These are phyloP conservation scores for Hecatera dysodea DNA, from an alignment of 2,888 invertebrate species.

Conservation along the genomic window DNA sequence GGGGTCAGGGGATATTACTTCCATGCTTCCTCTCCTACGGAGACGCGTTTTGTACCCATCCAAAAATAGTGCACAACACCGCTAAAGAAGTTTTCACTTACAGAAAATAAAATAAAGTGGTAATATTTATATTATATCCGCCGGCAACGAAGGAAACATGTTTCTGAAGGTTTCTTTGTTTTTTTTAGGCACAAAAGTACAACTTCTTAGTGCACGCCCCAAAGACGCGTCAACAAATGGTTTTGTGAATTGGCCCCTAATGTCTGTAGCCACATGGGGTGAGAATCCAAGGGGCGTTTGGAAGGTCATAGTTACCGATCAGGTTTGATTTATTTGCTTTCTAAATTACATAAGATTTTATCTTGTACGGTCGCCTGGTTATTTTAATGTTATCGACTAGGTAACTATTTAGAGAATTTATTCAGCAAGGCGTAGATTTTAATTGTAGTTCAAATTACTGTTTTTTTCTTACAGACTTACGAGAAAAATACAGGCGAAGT, in stretches of 20 bases:
- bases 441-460: neutral
- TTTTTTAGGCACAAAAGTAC: slow-evolving; percentile 92
- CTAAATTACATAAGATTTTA: neutral
- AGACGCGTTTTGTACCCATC: no score
- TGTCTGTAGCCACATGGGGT: slow-evolving; percentile 98
- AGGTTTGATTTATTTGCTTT: slow-evolving; percentile 74
- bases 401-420: neutral
- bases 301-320: slow-evolving; percentile 88
- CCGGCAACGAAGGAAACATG: no score
- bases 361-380: no score
- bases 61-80: no score
- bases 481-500: slow-evolving; percentile 91
- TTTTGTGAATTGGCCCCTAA: slow-evolving; percentile 96
- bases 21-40: no score
- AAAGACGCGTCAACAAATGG: slow-evolving; percentile 93
- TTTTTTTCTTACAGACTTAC: slow-evolving; percentile 72
- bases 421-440: neutral
- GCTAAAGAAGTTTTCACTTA: no score
- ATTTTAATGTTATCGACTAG: neutral
- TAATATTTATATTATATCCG: no score
- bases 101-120: no score
- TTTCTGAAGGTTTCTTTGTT: no score
- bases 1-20: no score
- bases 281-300: slow-evolving; percentile 94
- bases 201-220: slow-evolving; percentile 93